These are phyloP conservation scores for Caenorhabditis virilis DNA, from an alignment of 2,888 invertebrate species.

Conservation along the genomic window DNA sequence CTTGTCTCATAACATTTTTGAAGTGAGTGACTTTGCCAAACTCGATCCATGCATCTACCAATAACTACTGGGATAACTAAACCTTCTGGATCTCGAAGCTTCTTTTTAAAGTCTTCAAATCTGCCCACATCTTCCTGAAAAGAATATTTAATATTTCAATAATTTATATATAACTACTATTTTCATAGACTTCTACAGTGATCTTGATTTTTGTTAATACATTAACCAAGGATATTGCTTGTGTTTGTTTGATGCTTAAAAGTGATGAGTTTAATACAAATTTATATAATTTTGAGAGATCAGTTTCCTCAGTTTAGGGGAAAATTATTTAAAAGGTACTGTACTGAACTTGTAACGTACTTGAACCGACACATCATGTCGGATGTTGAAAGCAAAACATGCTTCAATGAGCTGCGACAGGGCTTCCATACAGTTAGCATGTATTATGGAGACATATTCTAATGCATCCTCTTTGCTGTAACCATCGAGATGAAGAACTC, in stretches of 20 bases:
- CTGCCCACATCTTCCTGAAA: slow-evolving; percentile 51
- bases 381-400: slow-evolving; percentile 23
- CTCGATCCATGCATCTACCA: slow-evolving; percentile 48
- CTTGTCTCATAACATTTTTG: slow-evolving; percentile 42
- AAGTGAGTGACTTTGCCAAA: slow-evolving; percentile 43
- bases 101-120: slow-evolving; percentile 40
- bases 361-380: slow-evolving; percentile 42
- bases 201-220: slow-evolving; percentile 3
- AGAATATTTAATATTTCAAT: no score
- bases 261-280: no score
- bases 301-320: no score
- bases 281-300: no score
- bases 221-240: neutral
- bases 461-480: slow-evolving; percentile 45
- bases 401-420: slow-evolving; percentile 48
- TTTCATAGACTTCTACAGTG: no score
- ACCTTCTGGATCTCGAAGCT: slow-evolving; percentile 37
- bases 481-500: slow-evolving; percentile 56
- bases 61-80: slow-evolving; percentile 44
- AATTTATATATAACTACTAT: no score
- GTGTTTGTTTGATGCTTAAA: neutral
- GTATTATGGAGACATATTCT: slow-evolving; percentile 45
- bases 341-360: no score
- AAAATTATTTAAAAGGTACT: no score
- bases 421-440: slow-evolving; percentile 48